phyloP scores from a whole-genome alignment of 2,888 invertebrate species.

The Nemoura dubitans region DNA sequence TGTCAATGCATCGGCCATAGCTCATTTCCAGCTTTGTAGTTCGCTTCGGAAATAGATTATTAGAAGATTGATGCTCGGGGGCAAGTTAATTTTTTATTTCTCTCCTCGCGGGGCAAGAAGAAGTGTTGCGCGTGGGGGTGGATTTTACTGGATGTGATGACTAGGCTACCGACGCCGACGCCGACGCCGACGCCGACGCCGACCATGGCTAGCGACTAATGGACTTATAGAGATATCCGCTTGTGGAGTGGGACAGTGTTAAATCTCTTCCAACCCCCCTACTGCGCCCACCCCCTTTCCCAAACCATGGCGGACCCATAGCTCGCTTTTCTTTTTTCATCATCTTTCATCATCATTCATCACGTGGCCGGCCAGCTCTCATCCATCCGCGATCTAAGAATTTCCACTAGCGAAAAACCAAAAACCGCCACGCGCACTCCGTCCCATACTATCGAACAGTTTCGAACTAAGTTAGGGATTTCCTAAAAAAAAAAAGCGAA shows the following conservation, averaged over 20 bases:
- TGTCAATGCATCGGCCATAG: background rate
- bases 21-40: slow-evolving; percentile 15
- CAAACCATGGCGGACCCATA: background rate
- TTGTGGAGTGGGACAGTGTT: slow-evolving; percentile 45
- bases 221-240: slow-evolving; percentile 42
- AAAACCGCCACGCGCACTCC: background rate
- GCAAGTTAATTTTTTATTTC: slow-evolving; percentile 7
- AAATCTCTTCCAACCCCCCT: slow-evolving; percentile 45
- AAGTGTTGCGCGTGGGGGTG: background rate
- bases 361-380: background rate
- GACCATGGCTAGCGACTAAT: slow-evolving; percentile 45
- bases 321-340: slow-evolving; percentile 37
- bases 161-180: slow-evolving; percentile 13
- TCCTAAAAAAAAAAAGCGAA: background rate
- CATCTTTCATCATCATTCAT: slow-evolving; percentile 47
- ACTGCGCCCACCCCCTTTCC: slow-evolving; percentile 34
- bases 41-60: slow-evolving; percentile 28
- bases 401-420: background rate
- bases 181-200: background rate
- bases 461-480: background rate
- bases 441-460: background rate
- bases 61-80: slow-evolving; percentile 36
- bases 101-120: background rate
- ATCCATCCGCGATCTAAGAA: background rate
- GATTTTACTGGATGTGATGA: slow-evolving; percentile 25